These are phyloP conservation scores for Cryptoleucopteryx plumbea DNA, from an alignment of 2,113 vertebrate species.

Conservation along the genomic window DNA sequence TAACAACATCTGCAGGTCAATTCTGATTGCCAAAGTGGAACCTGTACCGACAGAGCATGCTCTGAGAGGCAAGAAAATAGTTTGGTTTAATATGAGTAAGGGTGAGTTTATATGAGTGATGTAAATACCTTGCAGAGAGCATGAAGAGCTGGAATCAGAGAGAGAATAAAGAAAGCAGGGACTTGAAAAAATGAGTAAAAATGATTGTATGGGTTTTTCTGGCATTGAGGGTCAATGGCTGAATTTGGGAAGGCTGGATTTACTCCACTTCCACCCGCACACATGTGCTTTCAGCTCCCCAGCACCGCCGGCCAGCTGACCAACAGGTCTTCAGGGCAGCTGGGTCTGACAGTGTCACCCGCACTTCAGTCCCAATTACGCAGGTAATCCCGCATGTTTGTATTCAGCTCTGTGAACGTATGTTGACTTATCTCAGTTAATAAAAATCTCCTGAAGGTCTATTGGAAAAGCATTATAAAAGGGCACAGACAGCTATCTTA, in stretches of 20 bases:
- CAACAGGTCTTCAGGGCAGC: rapidly evolving
- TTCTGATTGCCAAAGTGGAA: not conserved
- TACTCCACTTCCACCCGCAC: rapidly evolving
- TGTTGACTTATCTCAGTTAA: not conserved
- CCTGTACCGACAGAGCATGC: not conserved
- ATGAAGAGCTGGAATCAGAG: not conserved
- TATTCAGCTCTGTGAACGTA: rapidly evolving
- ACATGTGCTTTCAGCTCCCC: rapidly evolving
- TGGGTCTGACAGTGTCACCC: rapidly evolving
- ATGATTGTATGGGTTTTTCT: not conserved
- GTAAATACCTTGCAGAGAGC: not conserved
- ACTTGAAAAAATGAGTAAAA: not conserved
- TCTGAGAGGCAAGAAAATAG: not conserved
- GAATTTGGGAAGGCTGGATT: not conserved
- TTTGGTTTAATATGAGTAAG: not conserved
- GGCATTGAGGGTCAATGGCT: rapidly evolving
- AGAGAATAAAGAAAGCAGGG: not conserved
- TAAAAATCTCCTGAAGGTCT: rapidly evolving
- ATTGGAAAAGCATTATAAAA: not conserved
- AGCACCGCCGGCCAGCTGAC: rapidly evolving
- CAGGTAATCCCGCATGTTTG: rapidly evolving
- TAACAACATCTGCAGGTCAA: not conserved
- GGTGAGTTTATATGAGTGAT: not conserved
- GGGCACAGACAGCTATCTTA: not conserved
- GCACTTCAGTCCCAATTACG: rapidly evolving